Base-by-base conservation (phyloP, 2,888 invertebrate species). In the Platycheirus albimanus region DNA sequence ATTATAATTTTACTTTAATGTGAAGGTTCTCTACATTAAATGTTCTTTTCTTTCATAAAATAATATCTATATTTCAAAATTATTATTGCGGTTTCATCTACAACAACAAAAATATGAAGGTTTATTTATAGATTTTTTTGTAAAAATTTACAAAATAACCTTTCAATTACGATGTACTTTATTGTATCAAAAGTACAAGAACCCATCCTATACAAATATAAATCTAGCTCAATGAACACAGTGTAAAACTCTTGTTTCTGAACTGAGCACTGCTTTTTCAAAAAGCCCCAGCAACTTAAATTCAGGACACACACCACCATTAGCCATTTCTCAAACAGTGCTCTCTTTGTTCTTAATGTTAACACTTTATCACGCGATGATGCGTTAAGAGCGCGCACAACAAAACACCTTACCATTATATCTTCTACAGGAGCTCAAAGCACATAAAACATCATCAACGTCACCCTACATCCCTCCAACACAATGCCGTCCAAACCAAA, bases 341-440 rank as follows among this genome's bases (percentile, higher is more conserved):
- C 7, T 30, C 11, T 15, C 52, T 67, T 13, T 43, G 38, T 33
- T 52, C 33, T 20, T 2, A 38, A 19, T 61, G 38, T 19, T 52
- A 38, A 19, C 66, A 52, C 19, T 54, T 54, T 36, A 63, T 74
- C 67, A 67, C 10, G 45, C 67, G 24, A 24, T 74, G 74, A 78
- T 78, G 71, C 58, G 72, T 78, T 58, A 58, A 41, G 15, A 38
- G 13, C 28, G 24, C 41, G 10, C 41, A 28, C 19, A 43, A 2
- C 11, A 20, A 24, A 56, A 56, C 20, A 24, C 20, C 41, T 15
- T 6, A 36, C 19, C 19, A 33, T 24, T 24, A 24, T 24, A 33
- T 4, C 30, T 33, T 3, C 30, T 6, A 8, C 30, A 33, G 6
- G 24, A 36, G 54, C 1, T 20, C 20, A 41, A 41, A 58, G 15